Percentiles rank a stretch among this genome's conserved stretches.
Evolutionary conservation across 2,113 vertebrate species (phyloP).

Genomic region (Strigops habroptila): DNA sequence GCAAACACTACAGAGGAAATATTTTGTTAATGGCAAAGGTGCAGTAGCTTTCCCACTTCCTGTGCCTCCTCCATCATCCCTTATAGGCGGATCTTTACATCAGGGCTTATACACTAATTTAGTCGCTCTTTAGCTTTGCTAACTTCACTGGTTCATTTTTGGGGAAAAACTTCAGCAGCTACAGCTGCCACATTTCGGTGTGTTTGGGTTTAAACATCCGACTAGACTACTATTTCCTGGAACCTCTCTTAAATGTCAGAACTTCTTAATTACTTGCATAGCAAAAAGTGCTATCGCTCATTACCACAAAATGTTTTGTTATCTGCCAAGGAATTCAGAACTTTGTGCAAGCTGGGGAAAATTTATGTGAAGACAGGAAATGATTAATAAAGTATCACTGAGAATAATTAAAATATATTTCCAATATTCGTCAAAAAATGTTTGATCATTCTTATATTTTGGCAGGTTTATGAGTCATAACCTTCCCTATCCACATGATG

Average conservation of each 20-base stretch:
- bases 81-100: not conserved
- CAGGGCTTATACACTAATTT: not conserved
- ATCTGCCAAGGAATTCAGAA: constrained; percentile 36
- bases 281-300: not conserved
- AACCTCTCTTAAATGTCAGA: not conserved
- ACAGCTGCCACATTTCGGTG: not conserved
- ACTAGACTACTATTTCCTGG: not conserved
- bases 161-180: not conserved
- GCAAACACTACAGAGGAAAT: not conserved
- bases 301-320: not conserved
- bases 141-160: not conserved
- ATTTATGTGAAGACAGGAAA: not conserved
- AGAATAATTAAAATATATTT: not conserved
- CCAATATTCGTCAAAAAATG: not conserved
- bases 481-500: not conserved
- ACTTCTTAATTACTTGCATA: not conserved
- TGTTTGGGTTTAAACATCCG: not conserved
- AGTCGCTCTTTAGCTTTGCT: not conserved
- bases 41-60: not conserved
- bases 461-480: not conserved
- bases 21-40: not conserved
- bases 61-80: not conserved
- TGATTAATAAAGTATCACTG: not conserved
- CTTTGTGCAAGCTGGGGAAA: not conserved
- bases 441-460: not conserved